phyloP scores from a whole-genome alignment of 1,140 invertebrate genomes.

The Lethocerus indicus region DNA sequence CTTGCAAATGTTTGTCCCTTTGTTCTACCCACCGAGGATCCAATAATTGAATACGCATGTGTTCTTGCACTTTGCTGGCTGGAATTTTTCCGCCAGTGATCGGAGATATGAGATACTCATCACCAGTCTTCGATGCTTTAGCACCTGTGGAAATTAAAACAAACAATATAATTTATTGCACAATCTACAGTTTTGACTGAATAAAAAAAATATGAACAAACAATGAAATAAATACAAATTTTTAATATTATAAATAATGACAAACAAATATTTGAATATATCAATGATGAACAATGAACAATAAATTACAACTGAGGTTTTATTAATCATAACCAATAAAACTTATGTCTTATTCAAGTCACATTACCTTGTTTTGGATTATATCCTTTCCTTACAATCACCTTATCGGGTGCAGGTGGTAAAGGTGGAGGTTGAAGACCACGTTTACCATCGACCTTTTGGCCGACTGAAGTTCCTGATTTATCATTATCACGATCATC shows the following conservation, averaged over 20 bases:
- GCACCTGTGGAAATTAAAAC: conserved; percentile 4
- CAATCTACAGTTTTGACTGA: conserved; percentile 1
- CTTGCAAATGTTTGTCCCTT: conserved; percentile 68
- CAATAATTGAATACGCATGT: conserved; percentile 91
- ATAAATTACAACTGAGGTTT: no score
- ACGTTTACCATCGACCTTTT: conserved; percentile 4
- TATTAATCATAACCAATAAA: no score
- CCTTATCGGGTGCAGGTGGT: conserved; percentile 81
- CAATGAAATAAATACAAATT: neutral
- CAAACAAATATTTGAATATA: no score
- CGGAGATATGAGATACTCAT: conserved; percentile 92
- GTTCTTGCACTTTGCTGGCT: conserved; percentile 90
- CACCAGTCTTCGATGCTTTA: conserved; percentile 25
- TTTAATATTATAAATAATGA: no score
- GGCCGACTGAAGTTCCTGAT: neutral
- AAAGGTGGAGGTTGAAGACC: conserved; percentile 57
- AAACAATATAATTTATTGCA: neutral
- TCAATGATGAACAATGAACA: no score
- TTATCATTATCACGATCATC: conserved; percentile 19
- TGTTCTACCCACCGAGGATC: conserved; percentile 98
- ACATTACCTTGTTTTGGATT: conserved; percentile 79
- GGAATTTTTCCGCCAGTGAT: conserved; percentile 96
- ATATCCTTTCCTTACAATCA: conserved; percentile 90
- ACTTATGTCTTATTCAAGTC: no score
- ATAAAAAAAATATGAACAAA: conserved; percentile 2